A percentile compares a stretch with the other conserved stretches of the same genome.
Evolutionary conservation across 2,113 vertebrate genomes (phyloP).

Genomic region (Eonycteris spelaea): DNA sequence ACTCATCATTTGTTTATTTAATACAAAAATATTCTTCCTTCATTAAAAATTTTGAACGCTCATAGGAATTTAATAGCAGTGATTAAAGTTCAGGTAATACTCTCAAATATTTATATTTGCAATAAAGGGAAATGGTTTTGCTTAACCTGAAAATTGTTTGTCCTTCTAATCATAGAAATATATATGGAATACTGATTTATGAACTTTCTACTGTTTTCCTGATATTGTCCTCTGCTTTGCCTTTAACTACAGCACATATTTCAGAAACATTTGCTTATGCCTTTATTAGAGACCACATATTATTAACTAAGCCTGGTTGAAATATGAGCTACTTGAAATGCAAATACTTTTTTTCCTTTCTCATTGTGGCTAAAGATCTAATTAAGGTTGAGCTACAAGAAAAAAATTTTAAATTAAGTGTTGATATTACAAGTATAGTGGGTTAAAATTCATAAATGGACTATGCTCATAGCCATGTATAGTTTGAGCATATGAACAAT

Average conservation of each 20-base stretch:
- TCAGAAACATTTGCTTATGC: background rate
- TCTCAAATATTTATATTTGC: slow-evolving; percentile 42
- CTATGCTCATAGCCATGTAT: background rate
- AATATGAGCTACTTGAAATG: background rate
- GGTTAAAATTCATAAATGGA: background rate
- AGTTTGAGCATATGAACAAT: background rate
- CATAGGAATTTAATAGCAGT: background rate
- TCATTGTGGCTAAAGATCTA: background rate
- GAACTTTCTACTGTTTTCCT: background rate
- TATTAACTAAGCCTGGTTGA: background rate
- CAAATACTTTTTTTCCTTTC: background rate
- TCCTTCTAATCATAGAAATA: background rate
- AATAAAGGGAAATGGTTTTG: slow-evolving; percentile 32
- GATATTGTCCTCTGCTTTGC: background rate
- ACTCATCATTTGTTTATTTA: slow-evolving; percentile 37
- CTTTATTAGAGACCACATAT: background rate
- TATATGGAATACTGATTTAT: background rate
- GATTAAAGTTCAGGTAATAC: slow-evolving; percentile 24
- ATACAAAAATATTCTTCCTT: slow-evolving; percentile 48
- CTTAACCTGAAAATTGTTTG: background rate
- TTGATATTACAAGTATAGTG: background rate
- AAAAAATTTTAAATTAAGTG: background rate
- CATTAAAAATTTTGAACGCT: slow-evolving; percentile 22
- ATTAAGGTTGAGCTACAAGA: background rate
- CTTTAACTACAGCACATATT: background rate